phyloP scores from a whole-genome alignment of 2,113 vertebrate species.

The Macheiramphus alcinus region DNA sequence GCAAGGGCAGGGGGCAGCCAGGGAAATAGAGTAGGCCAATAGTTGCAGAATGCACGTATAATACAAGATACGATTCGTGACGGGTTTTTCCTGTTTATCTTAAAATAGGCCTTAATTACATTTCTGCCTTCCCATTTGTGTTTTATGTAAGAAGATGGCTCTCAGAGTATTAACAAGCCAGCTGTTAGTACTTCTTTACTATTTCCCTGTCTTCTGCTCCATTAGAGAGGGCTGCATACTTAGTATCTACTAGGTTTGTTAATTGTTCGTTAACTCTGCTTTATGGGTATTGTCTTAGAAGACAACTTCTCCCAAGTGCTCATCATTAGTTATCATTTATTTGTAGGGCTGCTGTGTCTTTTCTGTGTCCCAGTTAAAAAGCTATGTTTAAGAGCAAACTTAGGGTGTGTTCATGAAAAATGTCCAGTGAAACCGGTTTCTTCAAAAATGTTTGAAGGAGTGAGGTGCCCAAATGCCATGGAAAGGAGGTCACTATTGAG shows the following conservation, averaged over 20 bases:
- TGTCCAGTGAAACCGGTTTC: background rate
- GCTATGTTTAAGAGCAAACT: background rate
- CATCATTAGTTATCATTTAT: background rate
- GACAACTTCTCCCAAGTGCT: background rate
- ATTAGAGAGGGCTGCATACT: slow-evolving; percentile 21
- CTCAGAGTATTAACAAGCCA: slow-evolving; percentile 46
- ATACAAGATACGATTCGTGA: background rate
- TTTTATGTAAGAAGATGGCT: slow-evolving; percentile 10
- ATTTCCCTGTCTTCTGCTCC: slow-evolving; percentile 51
- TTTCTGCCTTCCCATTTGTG: slow-evolving; percentile 34
- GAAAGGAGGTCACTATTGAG: fast-evolving
- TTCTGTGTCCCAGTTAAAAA: background rate
- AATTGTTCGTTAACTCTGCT: slow-evolving; percentile 47
- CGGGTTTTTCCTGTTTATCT: background rate
- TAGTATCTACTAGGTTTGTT: slow-evolving; percentile 43
- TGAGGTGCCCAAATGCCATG: background rate
- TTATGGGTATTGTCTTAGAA: background rate
- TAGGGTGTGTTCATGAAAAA: background rate
- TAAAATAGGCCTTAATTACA: slow-evolving; percentile 6
- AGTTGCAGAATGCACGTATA: background rate
- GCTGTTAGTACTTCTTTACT: slow-evolving; percentile 53
- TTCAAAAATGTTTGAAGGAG: background rate
- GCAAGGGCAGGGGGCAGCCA: background rate
- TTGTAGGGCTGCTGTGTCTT: background rate
- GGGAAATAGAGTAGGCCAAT: background rate